These are phyloP conservation scores for Spilarctia lutea DNA, from an alignment of 2,888 invertebrate genomes.

Conservation along the genomic window DNA sequence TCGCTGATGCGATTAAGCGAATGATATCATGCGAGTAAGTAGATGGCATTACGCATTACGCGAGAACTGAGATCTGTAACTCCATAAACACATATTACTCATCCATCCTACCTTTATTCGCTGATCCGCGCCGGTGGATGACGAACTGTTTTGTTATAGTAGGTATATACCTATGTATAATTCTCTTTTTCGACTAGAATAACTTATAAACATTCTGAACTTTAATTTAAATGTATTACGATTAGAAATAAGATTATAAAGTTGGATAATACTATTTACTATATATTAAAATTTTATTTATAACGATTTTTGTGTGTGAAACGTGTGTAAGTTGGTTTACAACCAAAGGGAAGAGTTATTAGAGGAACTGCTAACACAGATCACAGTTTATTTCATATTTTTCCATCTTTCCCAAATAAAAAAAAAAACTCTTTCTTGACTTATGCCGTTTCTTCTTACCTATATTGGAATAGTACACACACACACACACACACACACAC, in stretches of 20 bases:
- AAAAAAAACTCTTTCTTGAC: too few relatives aligned
- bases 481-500: too few relatives aligned
- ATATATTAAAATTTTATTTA: neutral
- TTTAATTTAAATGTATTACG: neutral
- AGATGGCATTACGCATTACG: conserved; percentile 11
- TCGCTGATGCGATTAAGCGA: neutral
- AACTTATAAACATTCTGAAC: neutral
- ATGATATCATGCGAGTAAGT: conserved; percentile 1
- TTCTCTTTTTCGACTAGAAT: neutral
- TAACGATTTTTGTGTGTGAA: too few relatives aligned
- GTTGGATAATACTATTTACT: neutral
- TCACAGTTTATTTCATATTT: too few relatives aligned
- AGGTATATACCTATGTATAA: neutral
- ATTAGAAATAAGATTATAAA: neutral
- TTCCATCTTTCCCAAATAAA: too few relatives aligned
- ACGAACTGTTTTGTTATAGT: neutral
- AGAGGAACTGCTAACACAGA: too few relatives aligned
- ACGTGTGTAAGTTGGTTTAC: too few relatives aligned
- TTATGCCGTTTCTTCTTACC: neutral
- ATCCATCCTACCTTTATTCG: conserved; percentile 4
- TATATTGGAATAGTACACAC: neutral
- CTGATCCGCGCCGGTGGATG: neutral
- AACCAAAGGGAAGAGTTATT: too few relatives aligned
- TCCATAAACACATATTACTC: conserved; percentile 7
- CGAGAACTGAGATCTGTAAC: conserved; percentile 8